Base-by-base conservation (phyloP, 2,888 invertebrate genomes). In the Dermolepida albohirtum region DNA sequence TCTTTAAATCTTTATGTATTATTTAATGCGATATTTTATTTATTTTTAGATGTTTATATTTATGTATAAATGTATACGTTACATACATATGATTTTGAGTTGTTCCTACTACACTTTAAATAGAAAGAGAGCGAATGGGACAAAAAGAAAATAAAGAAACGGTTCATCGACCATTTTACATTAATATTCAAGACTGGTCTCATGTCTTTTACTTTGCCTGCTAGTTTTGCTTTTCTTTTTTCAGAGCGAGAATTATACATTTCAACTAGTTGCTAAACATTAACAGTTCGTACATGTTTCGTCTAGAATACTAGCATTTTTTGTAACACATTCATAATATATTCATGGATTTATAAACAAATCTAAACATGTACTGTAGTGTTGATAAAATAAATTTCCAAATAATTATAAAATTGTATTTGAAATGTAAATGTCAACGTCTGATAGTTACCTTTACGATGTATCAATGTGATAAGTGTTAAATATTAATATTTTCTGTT, bases 141-240 rank as follows among this genome's bases (percentile, higher is more conserved):
- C 41, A 44, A 54, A 65, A 65, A 65, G 44, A 57, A 52, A 65
- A 66, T 55, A 66, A 55, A 66, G 52, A 50, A 67, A 54, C 54
- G 52, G 67, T 67, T 67, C 67, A 67, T 67, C 67, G 67, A 67
- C 67, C 67, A 67, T 67, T 62, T 47, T 51, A 63, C 67, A 67
- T 67, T 67, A 67, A 67, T 67, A 67, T 67, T 67, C 67, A 67
- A 63, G 67, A 67, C 63, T 52, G 54, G 67, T 67, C 54, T 67
- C 63, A 16, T 54, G 67, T 63, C 67, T 66, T 67, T 67, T 67
- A 63, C 67, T 67, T 67, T 67, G 67, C 59, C 59, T 49, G 63
- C 27, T 63, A 63, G 63, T 52, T 67, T 63, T 52, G 52, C 52
- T 63, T 67, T 62, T 43, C 27, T 52, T 65, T 55, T 66, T 65